These are phyloP conservation scores for Strigops habroptila DNA, from an alignment of 2,113 vertebrate species.

Conservation along the genomic window DNA sequence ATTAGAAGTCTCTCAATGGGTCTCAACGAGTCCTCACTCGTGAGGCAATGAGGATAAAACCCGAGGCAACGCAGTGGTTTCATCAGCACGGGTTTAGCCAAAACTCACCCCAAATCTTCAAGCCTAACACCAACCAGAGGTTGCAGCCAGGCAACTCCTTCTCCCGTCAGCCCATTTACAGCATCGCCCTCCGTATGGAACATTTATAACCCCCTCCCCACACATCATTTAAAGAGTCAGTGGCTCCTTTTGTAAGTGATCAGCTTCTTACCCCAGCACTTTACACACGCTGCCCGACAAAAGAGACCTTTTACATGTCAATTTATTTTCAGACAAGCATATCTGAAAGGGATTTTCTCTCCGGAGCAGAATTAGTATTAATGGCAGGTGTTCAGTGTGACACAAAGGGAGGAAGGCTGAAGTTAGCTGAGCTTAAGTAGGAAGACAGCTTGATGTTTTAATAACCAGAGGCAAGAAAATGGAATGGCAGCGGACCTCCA, in stretches of 20 bases:
- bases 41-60: too few species aligned
- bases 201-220: not conserved
- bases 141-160: not conserved
- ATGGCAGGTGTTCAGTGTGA: slow-evolving; percentile 42
- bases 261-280: slow-evolving; percentile 5
- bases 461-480: slow-evolving; percentile 47
- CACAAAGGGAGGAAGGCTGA: slow-evolving; percentile 59
- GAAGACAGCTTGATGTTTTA: slow-evolving; percentile 65
- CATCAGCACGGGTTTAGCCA: not conserved
- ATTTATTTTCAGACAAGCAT: slow-evolving; percentile 69
- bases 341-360: slow-evolving; percentile 59
- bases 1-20: not conserved
- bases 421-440: not conserved
- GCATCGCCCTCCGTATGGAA: not conserved
- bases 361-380: slow-evolving; percentile 40
- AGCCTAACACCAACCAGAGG: not conserved
- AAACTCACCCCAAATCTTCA: not conserved
- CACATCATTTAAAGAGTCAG: not conserved
- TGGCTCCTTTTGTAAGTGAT: slow-evolving; percentile 31
- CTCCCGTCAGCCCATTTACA: not conserved
- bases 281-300: not conserved
- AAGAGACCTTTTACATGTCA: slow-evolving; percentile 63
- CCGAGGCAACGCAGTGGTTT: not conserved
- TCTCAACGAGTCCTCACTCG: too few species aligned
- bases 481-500: slow-evolving; percentile 24